Evolutionary conservation across 2,113 vertebrate species (phyloP), one percentile per base, ranked within the genome.

Genomic region (Macquaria australasica): DNA sequence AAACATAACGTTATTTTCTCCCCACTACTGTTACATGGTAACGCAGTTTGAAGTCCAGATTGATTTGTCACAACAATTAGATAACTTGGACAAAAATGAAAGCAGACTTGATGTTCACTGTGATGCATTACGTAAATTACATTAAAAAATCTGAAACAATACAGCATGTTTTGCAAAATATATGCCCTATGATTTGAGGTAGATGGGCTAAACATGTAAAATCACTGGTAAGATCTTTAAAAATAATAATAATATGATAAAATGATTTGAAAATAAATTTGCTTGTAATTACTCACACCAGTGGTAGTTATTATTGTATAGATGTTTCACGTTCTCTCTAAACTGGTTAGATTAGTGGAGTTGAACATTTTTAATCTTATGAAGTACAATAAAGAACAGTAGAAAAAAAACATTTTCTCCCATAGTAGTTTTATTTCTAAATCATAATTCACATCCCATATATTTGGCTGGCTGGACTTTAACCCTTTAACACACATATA

Each of bases 21-120:
- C 8, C 8, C 21, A 9, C 69, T 39, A 56, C 21, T 41, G 70
- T 58, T 9, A 25, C 51, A 28, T 43, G 9, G 15, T 43, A 28
- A 43, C 20, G 11, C 72, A 60, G 43, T 31, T 50, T 50, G 18
- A 34, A 23, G 43, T 50, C 12, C 28, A 64, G 28, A 34, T 12
- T 53, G 31, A 64, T 77, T 39, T 20, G 60, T 53, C 74, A 41
- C 31, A 53, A 25, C 74, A 77, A 53, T 39, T 25, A 18, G 18
- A 56, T 50, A 66, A 50, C n/a, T 7, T 2, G 20, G 43, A 63
- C 25, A 48, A 34, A 66, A n/a, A 51, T 63, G 4, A 60, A 51
- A 63, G 6, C 25, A 75, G 6, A 45, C 11, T 31, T 62, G n/a
- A 31, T 21, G n/a, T 50, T 48, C 1, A 3, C 18, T 63, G 25